A percentile compares a stretch with the other conserved stretches of the same genome.
These are phyloP conservation scores for Felis chaus DNA, from an alignment of 2,113 vertebrate species.

Conservation along the genomic window DNA sequence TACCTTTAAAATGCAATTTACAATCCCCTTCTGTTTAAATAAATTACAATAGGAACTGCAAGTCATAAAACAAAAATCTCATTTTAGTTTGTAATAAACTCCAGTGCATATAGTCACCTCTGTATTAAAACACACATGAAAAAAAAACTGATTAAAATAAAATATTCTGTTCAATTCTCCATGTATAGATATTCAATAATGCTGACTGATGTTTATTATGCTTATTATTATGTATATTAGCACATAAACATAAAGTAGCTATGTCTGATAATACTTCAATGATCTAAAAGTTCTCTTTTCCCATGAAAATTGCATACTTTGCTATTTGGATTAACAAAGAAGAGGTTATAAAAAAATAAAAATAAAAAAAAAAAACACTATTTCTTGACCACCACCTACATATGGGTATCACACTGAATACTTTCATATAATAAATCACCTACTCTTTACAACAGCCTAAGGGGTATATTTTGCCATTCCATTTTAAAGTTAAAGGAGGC, in stretches of 20 bases:
- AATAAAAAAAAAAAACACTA: background rate
- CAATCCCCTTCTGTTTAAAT: conserved; percentile 33
- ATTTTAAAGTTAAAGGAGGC: background rate
- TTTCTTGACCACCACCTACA: background rate
- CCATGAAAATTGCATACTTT: background rate
- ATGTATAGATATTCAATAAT: background rate
- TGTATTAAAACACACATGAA: background rate
- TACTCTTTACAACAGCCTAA: background rate
- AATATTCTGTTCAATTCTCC: background rate
- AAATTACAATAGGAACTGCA: conserved; percentile 29
- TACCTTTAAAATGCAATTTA: conserved; percentile 56
- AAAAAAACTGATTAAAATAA: conserved; percentile 12
- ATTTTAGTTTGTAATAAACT: conserved; percentile 54
- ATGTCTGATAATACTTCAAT: background rate
- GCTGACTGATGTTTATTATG: background rate
- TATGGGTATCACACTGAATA: background rate
- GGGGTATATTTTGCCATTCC: background rate
- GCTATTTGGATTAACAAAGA: background rate
- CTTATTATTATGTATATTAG: background rate
- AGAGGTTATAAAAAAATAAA: background rate
- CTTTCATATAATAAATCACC: background rate
- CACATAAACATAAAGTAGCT: background rate
- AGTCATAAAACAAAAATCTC: conserved; percentile 37
- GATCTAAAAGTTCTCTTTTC: background rate
- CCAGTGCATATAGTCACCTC: background rate